phyloP scores from a whole-genome alignment of 2,797 vertebrate genomes.

The Trachops cirrhosus region DNA sequence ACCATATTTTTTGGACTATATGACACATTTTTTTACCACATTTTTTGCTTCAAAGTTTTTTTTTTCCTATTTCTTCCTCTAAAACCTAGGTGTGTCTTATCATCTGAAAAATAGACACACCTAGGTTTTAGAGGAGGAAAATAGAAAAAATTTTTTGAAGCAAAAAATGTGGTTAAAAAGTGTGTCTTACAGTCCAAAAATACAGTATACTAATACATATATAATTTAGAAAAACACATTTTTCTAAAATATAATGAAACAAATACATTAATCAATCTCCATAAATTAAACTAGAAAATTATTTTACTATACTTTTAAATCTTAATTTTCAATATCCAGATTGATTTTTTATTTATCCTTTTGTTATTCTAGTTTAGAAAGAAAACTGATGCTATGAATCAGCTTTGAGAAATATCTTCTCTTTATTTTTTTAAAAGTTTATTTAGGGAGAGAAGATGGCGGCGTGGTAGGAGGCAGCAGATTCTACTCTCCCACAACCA shows the following conservation, averaged over 20 bases:
- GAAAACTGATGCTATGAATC: not conserved
- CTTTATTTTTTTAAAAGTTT: not conserved
- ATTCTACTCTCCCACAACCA: no score
- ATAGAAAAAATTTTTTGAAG: no score
- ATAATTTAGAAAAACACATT: not conserved
- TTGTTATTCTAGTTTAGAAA: not conserved
- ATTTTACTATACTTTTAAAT: not conserved
- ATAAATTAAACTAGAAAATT: not conserved
- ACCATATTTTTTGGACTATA: not conserved
- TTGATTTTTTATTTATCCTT: not conserved
- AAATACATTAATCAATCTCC: not conserved
- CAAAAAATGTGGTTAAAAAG: no score
- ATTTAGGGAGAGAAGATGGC: no score
- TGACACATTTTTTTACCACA: no score
- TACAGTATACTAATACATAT: not conserved
- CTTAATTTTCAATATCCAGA: not conserved
- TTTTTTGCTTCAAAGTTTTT: no score
- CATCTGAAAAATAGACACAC: no score
- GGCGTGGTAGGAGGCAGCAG: no score
- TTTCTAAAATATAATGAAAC: conserved; percentile 29
- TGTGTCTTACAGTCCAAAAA: no score
- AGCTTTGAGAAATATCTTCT: not conserved
- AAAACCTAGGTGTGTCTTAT: no score
- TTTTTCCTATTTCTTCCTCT: no score
- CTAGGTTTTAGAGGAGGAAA: no score